Conservation (phyloP, 2,113 vertebrate species). For the Hystrix cristata region DNA sequence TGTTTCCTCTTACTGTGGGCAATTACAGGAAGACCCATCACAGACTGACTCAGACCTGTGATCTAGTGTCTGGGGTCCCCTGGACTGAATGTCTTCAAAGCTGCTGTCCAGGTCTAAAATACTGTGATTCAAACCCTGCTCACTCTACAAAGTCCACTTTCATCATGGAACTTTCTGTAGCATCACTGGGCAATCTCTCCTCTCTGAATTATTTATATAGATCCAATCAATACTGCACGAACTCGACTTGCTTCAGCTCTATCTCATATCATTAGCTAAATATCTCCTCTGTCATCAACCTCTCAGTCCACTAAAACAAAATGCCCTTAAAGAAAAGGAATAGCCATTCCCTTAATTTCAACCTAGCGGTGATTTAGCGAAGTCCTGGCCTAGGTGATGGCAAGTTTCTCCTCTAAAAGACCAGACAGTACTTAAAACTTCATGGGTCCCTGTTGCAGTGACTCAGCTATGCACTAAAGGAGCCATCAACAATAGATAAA, state of each 20-base stretch:
- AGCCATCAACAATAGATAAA: background rate
- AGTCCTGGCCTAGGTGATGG: background rate
- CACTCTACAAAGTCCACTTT: background rate
- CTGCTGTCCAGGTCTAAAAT: background rate
- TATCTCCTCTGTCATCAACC: background rate
- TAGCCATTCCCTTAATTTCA: background rate
- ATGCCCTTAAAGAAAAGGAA: background rate
- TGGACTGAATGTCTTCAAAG: background rate
- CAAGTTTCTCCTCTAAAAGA: background rate
- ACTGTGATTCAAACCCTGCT: background rate
- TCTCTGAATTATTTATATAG: conserved; percentile 58
- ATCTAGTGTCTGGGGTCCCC: background rate
- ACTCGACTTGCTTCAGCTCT: background rate
- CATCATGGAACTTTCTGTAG: background rate
- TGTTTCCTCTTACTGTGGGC: background rate
- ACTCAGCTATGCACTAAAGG: background rate
- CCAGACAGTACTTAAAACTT: background rate
- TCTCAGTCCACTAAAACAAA: background rate
- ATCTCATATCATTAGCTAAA: background rate
- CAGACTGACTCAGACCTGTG: background rate
- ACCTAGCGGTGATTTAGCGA: background rate
- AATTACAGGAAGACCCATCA: background rate
- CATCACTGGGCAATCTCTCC: background rate
- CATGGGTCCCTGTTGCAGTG: background rate
- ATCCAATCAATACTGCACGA: background rate